A percentile compares a stretch with the other conserved stretches of the same genome.
Conservation (phyloP, 2,888 invertebrate genomes). For the Epirrhoe alternata region DNA sequence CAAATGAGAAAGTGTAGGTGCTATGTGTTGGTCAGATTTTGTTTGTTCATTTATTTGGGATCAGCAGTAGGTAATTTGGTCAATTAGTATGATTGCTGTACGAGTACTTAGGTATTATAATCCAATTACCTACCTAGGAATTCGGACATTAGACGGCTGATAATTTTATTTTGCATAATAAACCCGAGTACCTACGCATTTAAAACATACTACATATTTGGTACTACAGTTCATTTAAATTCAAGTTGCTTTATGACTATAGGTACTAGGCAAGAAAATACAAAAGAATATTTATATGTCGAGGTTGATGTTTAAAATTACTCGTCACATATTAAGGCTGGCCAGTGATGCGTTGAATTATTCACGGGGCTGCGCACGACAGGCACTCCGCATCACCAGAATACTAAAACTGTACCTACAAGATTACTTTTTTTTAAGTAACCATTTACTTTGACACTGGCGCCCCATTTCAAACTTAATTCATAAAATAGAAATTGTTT, state of each 20-base stretch:
- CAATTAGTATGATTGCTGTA: background rate
- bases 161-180: background rate
- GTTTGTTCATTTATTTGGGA: conserved; percentile 2
- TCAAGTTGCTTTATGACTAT: background rate
- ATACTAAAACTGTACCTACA: conserved; percentile 59
- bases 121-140: background rate
- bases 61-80: background rate
- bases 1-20: too few relatives aligned
- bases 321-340: conserved; percentile 60
- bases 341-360: conserved; percentile 63
- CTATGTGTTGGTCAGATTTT: conserved; percentile 8
- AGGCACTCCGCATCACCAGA: conserved; percentile 54
- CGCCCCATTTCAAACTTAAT: conserved; percentile 40
- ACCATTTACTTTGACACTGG: conserved; percentile 41
- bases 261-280: background rate
- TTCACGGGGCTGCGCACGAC: conserved; percentile 56
- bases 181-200: background rate
- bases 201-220: background rate
- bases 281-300: conserved; percentile 38
- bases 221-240: background rate
- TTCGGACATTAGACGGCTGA: background rate
- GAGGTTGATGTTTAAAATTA: conserved; percentile 56
- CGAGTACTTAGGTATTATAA: background rate
- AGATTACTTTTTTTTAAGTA: conserved; percentile 50
- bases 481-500: conserved; percentile 15